phyloP scores from a whole-genome alignment of 2,113 vertebrate species.

The Semicossyphus pulcher region DNA sequence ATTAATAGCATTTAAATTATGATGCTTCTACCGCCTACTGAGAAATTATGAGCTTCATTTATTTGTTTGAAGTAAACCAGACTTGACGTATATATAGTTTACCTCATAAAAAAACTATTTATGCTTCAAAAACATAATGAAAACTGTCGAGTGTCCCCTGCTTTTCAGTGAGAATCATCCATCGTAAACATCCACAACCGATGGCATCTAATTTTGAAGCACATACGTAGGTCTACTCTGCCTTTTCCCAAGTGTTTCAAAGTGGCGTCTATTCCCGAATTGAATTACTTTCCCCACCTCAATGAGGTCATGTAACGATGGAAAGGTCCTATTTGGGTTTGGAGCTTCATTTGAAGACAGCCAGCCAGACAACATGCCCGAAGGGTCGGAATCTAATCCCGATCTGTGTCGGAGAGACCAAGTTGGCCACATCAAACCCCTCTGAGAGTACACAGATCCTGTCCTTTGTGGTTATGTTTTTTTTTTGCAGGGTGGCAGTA shows the following conservation, averaged over 20 bases:
- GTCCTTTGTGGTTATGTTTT: neutral
- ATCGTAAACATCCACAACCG: conserved; percentile 11
- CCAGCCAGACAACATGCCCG: conserved; percentile 35
- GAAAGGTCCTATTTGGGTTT: conserved; percentile 55
- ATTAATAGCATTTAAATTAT: neutral
- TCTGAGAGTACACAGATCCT: conserved; percentile 47
- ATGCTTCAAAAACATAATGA: neutral
- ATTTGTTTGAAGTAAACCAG: neutral
- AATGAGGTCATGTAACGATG: conserved; percentile 55
- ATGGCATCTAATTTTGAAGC: conserved; percentile 14
- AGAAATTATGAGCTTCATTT: neutral
- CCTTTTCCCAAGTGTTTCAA: conserved; percentile 12
- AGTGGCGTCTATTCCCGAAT: conserved; percentile 18
- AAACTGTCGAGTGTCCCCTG: neutral
- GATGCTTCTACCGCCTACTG: neutral
- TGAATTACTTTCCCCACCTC: conserved; percentile 46
- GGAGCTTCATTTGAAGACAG: conserved; percentile 45
- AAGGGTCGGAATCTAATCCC: conserved; percentile 59
- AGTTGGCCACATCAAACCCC: conserved; percentile 51
- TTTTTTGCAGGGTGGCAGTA: conserved; percentile 21
- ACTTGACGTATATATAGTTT: neutral
- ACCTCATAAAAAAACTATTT: neutral
- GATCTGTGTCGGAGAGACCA: conserved; percentile 36
- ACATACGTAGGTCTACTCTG: neutral
- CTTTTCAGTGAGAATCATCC: conserved; percentile 6